These are phyloP conservation scores for Acrocephalus arundinaceus DNA, from an alignment of 2,113 vertebrate species.

Conservation along the genomic window DNA sequence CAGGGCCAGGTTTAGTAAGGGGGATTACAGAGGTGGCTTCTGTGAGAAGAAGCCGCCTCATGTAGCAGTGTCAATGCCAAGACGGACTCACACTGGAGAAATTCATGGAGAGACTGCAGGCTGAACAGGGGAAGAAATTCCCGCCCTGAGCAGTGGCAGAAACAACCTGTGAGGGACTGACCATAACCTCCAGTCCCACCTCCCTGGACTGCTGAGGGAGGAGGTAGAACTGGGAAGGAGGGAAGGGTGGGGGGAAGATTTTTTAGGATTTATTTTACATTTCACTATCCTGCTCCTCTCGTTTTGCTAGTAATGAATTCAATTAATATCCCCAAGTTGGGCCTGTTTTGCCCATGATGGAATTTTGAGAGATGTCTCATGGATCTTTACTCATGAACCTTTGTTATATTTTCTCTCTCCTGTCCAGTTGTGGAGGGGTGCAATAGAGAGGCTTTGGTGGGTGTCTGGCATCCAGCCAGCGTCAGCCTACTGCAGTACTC, in stretches of 20 bases:
- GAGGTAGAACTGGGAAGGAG: neutral
- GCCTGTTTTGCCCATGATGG: neutral
- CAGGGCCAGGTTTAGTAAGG: neutral
- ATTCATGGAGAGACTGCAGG: neutral
- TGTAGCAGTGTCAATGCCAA: neutral
- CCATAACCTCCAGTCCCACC: neutral
- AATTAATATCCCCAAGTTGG: neutral
- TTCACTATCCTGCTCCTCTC: neutral
- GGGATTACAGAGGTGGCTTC: too few relatives aligned
- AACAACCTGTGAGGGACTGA: neutral
- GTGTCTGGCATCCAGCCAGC: neutral
- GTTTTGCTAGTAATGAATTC: neutral
- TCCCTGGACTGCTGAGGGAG: neutral
- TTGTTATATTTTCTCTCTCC: neutral
- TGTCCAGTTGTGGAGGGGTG: neutral
- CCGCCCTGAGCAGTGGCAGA: neutral
- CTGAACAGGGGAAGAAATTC: neutral
- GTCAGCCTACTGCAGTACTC: neutral
- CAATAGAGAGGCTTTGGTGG: neutral
- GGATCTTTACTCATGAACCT: neutral
- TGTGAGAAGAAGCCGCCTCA: neutral
- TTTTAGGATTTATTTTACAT: neutral
- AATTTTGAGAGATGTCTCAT: neutral
- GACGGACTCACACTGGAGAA: neutral
- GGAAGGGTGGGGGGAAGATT: neutral